phyloP scores from a whole-genome alignment of 1,140 invertebrate genomes.

The Triops longicaudatus region DNA sequence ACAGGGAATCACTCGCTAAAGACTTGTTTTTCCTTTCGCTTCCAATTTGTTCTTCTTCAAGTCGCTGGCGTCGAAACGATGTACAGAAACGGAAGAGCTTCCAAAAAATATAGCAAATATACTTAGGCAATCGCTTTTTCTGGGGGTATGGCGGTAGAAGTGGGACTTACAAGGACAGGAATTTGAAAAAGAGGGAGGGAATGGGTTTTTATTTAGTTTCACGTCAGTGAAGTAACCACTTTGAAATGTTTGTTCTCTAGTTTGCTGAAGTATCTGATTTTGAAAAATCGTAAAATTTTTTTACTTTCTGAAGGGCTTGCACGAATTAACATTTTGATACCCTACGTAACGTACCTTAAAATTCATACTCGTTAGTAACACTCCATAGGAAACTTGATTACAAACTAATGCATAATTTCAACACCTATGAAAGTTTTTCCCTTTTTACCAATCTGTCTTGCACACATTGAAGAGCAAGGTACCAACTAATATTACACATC shows the following conservation, averaged over 20 bases:
- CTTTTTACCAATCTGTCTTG: constrained; percentile 32
- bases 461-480: constrained; percentile 17
- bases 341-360: background rate
- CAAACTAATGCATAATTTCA: constrained; percentile 35
- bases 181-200: constrained; percentile 2
- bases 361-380: constrained; percentile 30
- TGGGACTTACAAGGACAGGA: background rate
- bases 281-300: background rate
- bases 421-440: constrained; percentile 33
- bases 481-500: constrained; percentile 18
- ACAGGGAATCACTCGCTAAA: constrained; percentile 8
- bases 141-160: background rate
- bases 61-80: background rate
- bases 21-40: background rate
- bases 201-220: background rate
- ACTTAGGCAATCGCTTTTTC: background rate
- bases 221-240: background rate
- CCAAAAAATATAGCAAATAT: background rate
- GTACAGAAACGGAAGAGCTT: background rate
- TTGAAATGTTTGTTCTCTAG: background rate
- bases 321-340: background rate
- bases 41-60: background rate
- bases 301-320: constrained; percentile 7
- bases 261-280: background rate
- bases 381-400: constrained; percentile 35